phyloP scores from a whole-genome alignment of 2,888 invertebrate species.

The Dromius quadrimaculatus region DNA sequence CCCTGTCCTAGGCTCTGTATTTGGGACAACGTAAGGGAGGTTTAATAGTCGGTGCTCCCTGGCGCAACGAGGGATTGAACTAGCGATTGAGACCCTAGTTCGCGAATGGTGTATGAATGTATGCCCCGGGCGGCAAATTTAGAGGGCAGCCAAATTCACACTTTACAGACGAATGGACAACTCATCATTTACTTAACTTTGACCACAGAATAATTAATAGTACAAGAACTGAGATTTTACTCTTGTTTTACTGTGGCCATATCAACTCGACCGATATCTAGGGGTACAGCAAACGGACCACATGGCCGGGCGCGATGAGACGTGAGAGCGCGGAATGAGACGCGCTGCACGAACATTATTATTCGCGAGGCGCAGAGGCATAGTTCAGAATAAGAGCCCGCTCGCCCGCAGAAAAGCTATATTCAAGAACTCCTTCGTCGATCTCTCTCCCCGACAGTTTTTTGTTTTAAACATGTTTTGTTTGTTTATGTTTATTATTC shows the following conservation, averaged over 20 bases:
- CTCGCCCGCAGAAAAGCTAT: not conserved
- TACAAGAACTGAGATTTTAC: not conserved
- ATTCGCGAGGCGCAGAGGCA: not conserved
- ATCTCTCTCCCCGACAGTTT: not conserved
- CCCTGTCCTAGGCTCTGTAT: no score
- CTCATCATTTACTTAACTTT: not conserved
- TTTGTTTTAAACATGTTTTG: not conserved
- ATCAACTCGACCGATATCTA: not conserved
- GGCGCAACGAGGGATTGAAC: no score
- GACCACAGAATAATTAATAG: not conserved
- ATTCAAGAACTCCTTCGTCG: not conserved
- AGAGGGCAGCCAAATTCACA: not conserved
- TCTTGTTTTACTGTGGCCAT: no score
- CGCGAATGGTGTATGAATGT: not conserved
- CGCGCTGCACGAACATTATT: not conserved
- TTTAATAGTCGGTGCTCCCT: no score
- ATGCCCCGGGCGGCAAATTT: not conserved
- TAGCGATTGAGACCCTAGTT: no score
- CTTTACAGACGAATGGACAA: not conserved
- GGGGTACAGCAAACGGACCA: no score
- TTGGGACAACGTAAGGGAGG: no score
- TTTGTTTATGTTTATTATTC: not conserved
- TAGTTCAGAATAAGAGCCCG: not conserved
- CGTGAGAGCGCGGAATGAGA: not conserved
- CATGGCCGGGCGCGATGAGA: no score